These are phyloP conservation scores for Synanthedon tipuliformis DNA, from an alignment of 2,888 invertebrate genomes.

Conservation along the genomic window DNA sequence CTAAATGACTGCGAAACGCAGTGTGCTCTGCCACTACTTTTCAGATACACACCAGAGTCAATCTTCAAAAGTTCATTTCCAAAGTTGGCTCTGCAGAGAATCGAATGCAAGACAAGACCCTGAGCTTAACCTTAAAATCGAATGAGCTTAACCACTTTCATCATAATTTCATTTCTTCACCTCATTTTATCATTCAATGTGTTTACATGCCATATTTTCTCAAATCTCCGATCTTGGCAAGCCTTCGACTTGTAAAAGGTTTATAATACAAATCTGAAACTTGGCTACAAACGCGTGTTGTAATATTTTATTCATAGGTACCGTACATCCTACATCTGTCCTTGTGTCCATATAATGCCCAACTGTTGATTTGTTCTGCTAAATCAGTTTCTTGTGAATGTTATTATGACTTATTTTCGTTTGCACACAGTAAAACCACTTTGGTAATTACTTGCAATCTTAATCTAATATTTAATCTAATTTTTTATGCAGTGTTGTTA, in stretches of 20 bases:
- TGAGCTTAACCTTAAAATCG: no score
- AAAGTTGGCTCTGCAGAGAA: background rate
- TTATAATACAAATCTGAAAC: slow-evolving; percentile 14
- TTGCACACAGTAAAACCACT: background rate
- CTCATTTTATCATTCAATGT: background rate
- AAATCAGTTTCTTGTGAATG: background rate
- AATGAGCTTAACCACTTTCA: background rate
- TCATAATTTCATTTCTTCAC: background rate
- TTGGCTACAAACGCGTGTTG: slow-evolving; percentile 20
- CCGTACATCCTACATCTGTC: slow-evolving; percentile 19
- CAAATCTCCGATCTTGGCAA: background rate
- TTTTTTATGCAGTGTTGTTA: background rate
- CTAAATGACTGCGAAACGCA: no score
- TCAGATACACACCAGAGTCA: no score
- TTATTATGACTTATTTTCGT: background rate
- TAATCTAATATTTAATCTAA: no score
- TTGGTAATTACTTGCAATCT: no score
- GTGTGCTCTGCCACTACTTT: no score
- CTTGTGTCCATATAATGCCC: background rate
- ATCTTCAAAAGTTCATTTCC: no score
- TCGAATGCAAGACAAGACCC: no score
- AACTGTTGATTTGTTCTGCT: background rate
- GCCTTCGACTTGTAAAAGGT: slow-evolving; percentile 6
- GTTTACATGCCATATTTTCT: background rate
- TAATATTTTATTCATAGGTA: slow-evolving; percentile 49